phyloP scores from a whole-genome alignment of 2,888 invertebrate species.

The Lingula anatina region DNA sequence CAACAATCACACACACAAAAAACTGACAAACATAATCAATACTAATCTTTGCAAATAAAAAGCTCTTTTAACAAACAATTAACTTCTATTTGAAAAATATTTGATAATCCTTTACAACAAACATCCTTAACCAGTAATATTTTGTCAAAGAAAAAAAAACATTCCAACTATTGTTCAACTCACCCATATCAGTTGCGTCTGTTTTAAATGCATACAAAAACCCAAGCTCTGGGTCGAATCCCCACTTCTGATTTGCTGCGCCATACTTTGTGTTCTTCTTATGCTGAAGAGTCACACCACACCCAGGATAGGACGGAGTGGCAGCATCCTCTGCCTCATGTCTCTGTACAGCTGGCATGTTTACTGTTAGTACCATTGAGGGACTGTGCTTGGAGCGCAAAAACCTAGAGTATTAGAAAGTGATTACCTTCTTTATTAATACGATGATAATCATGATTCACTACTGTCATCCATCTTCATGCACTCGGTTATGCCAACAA shows the following conservation, averaged over 20 bases:
- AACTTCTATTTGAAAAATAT: not conserved
- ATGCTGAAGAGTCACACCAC: conserved; percentile 40
- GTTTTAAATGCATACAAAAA: conserved; percentile 44
- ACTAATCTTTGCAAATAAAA: not conserved
- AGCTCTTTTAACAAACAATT: not conserved
- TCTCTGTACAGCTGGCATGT: conserved; percentile 33
- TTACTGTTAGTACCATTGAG: conserved; percentile 40
- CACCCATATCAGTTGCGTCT: conserved; percentile 45
- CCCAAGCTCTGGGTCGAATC: conserved; percentile 41
- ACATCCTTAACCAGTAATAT: too few relatives aligned
- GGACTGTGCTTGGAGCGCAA: conserved; percentile 41
- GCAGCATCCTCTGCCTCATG: conserved; percentile 23
- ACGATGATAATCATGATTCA: not conserved
- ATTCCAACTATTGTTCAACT: not conserved
- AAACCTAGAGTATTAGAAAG: conserved; percentile 23
- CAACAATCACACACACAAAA: not conserved
- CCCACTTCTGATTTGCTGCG: conserved; percentile 49
- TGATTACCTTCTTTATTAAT: not conserved
- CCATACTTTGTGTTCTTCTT: conserved; percentile 39
- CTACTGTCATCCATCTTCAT: not conserved
- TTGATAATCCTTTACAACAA: too few relatives aligned
- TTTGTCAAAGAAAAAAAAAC: too few relatives aligned
- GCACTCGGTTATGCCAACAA: too few relatives aligned
- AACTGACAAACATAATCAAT: not conserved
- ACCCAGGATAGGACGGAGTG: conserved; percentile 31